Evolutionary conservation across 2,888 invertebrate species (phyloP), one percentile per base, ranked within the genome.

Genomic region (Ormyrus thymus): DNA sequence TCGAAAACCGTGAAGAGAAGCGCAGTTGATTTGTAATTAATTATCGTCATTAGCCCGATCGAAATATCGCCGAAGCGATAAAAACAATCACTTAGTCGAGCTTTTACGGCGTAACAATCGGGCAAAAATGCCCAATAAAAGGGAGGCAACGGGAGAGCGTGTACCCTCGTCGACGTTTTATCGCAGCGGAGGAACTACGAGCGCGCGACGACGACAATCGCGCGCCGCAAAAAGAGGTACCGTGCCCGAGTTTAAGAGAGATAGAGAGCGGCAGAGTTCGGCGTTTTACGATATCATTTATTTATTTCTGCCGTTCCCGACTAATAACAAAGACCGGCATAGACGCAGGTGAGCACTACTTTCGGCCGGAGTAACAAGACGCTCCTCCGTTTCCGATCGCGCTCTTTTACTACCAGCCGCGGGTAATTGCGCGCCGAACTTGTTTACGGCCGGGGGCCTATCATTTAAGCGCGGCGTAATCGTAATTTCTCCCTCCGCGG

Each of bases 81-180:
- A 77, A 76, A 76, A 73, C 78, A 78, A 78, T 78, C 78, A 73
- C 78, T 78, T 78, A 73, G 56, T n/a, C 51, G 29, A 29, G 59
- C 66, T 29, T 7, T n/a, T 43, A 29, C 8, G 15, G 45, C 50
- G 59, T 53, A 75, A 71, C 59, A 75, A 61, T 78, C 50, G 73
- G 43, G 73, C 59, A 64, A 69, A 73, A 73, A 78, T 73, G 56
- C 59, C 50, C 65, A 73, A 73, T 78, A 78, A 79, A 66, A 51
- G 56, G n/a, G 56, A 29, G 29, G 29, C 29, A 29, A 29, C 29
- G 65, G 13, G 9, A 48, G 43, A 3, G 53, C 29, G 9, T 48
- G 4, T 29, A 29, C 69, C 48, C 50, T 64, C 9, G 15, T 65
- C 51, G 29, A 15, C 15, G 58, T 74, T 79, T 75, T 75, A 70